A percentile compares a stretch with the other conserved stretches of the same genome.
Evolutionary conservation across 2,113 vertebrate species (phyloP).

Genomic region (Cardinalis cardinalis): DNA sequence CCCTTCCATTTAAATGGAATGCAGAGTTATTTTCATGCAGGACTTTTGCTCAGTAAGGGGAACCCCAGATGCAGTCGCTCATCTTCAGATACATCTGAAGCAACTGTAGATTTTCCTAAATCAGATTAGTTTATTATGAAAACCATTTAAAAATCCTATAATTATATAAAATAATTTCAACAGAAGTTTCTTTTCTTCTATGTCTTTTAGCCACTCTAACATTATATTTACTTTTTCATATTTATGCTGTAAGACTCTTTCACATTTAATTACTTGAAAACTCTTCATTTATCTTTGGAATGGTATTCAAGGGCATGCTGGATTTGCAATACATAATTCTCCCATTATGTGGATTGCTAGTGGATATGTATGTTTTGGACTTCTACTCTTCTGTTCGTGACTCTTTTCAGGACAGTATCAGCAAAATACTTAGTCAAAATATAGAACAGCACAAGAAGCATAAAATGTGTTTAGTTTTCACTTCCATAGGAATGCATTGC

Average conservation of each 20-base stretch:
- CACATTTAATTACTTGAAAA: neutral
- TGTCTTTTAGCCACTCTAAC: neutral
- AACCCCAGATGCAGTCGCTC: neutral
- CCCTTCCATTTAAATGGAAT: neutral
- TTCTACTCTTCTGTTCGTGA: neutral
- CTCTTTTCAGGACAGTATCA: neutral
- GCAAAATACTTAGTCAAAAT: conserved; percentile 40
- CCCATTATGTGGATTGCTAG: neutral
- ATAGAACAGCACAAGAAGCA: neutral
- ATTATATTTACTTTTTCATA: neutral
- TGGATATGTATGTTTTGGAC: neutral
- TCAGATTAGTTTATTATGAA: neutral
- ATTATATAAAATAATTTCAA: neutral
- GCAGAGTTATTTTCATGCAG: neutral
- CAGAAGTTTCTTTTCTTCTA: neutral
- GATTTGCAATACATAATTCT: neutral
- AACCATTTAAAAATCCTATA: neutral
- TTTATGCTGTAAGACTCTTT: neutral
- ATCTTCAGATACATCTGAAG: neutral
- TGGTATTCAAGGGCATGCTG: neutral
- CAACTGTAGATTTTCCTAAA: neutral
- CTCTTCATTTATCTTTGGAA: neutral
- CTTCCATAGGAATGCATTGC: neutral
- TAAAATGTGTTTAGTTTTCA: neutral
- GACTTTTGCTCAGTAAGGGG: neutral